Evolutionary conservation across 2,888 invertebrate species (phyloP), one percentile per base, ranked within the genome.

Genomic region (Andrena chrysosceles): DNA sequence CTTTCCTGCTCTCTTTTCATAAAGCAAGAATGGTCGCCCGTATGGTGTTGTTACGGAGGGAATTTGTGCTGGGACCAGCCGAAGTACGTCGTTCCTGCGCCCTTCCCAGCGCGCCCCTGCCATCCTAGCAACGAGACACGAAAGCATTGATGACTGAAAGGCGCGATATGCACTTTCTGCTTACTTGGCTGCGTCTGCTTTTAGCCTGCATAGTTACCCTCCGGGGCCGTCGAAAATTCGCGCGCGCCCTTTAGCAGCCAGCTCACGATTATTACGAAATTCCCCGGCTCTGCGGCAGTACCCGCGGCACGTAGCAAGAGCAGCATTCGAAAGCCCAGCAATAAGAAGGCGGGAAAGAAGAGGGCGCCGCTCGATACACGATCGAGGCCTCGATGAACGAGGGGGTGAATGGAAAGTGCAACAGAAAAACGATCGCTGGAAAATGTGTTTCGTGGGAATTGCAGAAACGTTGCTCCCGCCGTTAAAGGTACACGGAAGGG

Each of bases 221-320:
- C 74, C 74, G 81, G 81, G 75, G 73, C 83, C 68, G 76, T 78
- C 81, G 85, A 85, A 83, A 86, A 81, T 86, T 85, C 84, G 81
- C 7, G 62, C 16, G 4, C 67, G 13, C 42, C 59, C 48, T 35
- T 8, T 56, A n/a, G 29, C 48, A 42, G 62, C 33, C 16, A 20
- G n/a, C 33, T 72, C 49, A 31, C 71, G 70, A 81, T 86, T 77
- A 86, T 86, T 86, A 78, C 78, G 62, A 86, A 86, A 81, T 81
- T 81, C 72, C 75, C 23, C 77, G 54, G 49, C 2, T 48, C 5
- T 23, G 52, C n/a, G 7, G 64, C 62, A 67, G 66, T 80, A 64
- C 63, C 13, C 49, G 59, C 26, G 26, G 16, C 20, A 7, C 16
- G 7, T 2, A 29, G 31, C 3, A 26, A 26, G 31, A 29, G 23